Percentiles rank a stretch among this genome's conserved stretches.
phyloP scores from a whole-genome alignment of 2,888 invertebrate genomes.

The Odontocolon sp. region DNA sequence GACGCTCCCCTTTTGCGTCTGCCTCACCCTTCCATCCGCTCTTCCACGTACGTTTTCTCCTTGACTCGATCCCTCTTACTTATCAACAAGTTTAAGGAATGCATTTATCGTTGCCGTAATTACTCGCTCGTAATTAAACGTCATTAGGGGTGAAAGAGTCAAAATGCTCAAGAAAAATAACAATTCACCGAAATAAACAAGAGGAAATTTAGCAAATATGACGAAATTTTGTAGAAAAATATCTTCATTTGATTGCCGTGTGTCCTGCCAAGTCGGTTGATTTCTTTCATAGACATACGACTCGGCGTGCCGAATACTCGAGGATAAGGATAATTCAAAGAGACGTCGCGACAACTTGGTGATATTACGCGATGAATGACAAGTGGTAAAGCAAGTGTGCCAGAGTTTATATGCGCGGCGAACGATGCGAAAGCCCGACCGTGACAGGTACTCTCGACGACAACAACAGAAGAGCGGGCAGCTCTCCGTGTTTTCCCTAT shows the following conservation, averaged over 20 bases:
- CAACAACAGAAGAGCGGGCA: background rate
- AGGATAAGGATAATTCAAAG: too few relatives aligned
- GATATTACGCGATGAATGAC: background rate
- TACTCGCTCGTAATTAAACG: background rate
- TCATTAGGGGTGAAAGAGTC: too few relatives aligned
- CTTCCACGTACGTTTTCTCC: background rate
- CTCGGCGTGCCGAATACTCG: too few relatives aligned
- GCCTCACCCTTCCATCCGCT: background rate
- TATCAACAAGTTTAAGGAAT: constrained; percentile 33
- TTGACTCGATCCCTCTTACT: background rate
- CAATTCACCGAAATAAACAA: too few relatives aligned
- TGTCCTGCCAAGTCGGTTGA: too few relatives aligned
- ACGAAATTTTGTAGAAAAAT: too few relatives aligned
- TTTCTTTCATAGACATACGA: too few relatives aligned
- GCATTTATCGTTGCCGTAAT: constrained; percentile 30
- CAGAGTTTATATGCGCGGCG: background rate
- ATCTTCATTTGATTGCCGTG: too few relatives aligned
- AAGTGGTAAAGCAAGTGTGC: background rate
- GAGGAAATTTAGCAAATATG: too few relatives aligned
- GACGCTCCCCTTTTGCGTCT: background rate
- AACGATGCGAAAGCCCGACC: constrained; percentile 4
- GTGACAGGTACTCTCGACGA: constrained; percentile 18
- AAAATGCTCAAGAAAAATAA: too few relatives aligned
- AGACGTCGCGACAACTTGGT: too few relatives aligned
- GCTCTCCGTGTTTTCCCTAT: constrained; percentile 2